A percentile compares a stretch with the other conserved stretches of the same genome.
Conservation (phyloP, 2,113 vertebrate species). For the Cheilinus undulatus region DNA sequence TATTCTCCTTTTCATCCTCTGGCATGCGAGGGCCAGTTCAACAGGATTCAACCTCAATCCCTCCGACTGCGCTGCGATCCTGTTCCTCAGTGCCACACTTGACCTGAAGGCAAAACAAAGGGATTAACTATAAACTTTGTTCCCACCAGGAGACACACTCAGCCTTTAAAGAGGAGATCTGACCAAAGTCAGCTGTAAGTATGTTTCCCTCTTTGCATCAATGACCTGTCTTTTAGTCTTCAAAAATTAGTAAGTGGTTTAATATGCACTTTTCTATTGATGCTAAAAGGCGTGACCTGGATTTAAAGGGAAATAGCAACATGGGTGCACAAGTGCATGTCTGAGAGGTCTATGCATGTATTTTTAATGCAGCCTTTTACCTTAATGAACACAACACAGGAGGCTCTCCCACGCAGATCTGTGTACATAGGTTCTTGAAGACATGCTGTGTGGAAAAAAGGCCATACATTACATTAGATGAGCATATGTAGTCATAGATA, state of each 20-base stretch:
- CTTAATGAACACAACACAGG: slow-evolving; percentile 65
- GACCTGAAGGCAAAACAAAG: slow-evolving; percentile 73
- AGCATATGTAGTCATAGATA: no score
- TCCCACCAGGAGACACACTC: slow-evolving; percentile 36
- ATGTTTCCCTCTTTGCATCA: slow-evolving; percentile 4
- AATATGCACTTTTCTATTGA: slow-evolving; percentile 49
- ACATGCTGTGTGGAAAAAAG: not conserved
- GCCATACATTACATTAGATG: not conserved
- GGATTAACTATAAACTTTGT: slow-evolving; percentile 76
- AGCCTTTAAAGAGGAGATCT: slow-evolving; percentile 19
- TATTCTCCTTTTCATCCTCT: slow-evolving; percentile 30
- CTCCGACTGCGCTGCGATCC: slow-evolving; percentile 62
- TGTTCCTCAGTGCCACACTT: slow-evolving; percentile 53
- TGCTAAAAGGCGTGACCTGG: slow-evolving; percentile 66
- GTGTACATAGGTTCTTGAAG: slow-evolving; percentile 9
- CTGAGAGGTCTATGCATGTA: slow-evolving; percentile 76
- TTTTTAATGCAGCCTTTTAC: slow-evolving; percentile 81
- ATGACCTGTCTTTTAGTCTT: not conserved
- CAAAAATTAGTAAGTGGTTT: slow-evolving; percentile 16
- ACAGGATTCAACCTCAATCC: slow-evolving; percentile 52
- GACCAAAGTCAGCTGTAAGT: slow-evolving; percentile 64
- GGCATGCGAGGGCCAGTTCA: slow-evolving; percentile 55
- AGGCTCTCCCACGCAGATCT: slow-evolving; percentile 38
- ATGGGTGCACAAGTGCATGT: slow-evolving; percentile 71
- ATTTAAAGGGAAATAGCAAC: slow-evolving; percentile 61